Evolutionary conservation across 2,113 vertebrate genomes (phyloP).

Genomic region (Aspidoscelis tigris): DNA sequence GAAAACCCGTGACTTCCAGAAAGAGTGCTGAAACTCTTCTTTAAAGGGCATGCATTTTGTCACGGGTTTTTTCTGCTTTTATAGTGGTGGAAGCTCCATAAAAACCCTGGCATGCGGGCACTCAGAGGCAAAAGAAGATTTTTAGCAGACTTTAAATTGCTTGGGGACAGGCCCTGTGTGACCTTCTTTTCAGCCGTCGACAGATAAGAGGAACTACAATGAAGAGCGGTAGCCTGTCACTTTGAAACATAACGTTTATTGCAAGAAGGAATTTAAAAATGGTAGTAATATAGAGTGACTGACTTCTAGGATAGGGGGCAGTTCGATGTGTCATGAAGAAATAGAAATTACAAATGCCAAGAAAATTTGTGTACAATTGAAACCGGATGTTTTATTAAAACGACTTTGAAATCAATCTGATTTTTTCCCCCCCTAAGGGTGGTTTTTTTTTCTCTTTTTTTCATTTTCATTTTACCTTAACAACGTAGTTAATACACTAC

Average conservation of each 20-base stretch:
- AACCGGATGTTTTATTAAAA: slow-evolving; percentile 76
- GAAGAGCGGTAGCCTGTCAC: slow-evolving; percentile 45
- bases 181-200: too few relatives aligned
- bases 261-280: slow-evolving; percentile 80
- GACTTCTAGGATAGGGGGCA: slow-evolving; percentile 47
- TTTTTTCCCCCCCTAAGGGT: background rate
- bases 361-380: slow-evolving; percentile 71
- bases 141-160: too few relatives aligned
- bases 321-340: slow-evolving; percentile 45
- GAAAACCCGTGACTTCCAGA: too few relatives aligned
- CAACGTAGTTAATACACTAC: slow-evolving; percentile 81
- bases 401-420: slow-evolving; percentile 73
- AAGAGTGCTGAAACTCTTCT: too few relatives aligned
- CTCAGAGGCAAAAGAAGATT: too few relatives aligned
- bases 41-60: too few relatives aligned
- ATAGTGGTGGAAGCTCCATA: too few relatives aligned
- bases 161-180: too few relatives aligned
- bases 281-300: slow-evolving; percentile 27
- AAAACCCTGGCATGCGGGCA: too few relatives aligned
- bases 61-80: too few relatives aligned
- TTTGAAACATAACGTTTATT: slow-evolving; percentile 84
- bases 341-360: slow-evolving; percentile 71
- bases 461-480: slow-evolving; percentile 72
- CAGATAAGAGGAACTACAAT: slow-evolving; percentile 18
- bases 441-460: background rate